Percentiles rank a stretch among this genome's conserved stretches.
Conservation (phyloP, 2,888 invertebrate genomes). For the Plemyria rubiginata region DNA sequence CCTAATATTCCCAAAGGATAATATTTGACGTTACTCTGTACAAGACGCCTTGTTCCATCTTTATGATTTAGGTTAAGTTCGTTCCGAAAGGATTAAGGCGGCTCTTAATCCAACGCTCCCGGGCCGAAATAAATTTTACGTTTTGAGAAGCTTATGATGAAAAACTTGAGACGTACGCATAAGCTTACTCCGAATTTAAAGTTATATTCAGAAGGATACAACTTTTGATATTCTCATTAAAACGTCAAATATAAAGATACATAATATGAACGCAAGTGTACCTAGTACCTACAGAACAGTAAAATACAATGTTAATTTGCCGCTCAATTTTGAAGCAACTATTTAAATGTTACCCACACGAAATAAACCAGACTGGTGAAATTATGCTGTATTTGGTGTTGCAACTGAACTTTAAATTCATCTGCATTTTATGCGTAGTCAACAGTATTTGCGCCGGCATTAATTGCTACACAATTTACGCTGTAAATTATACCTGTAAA, state of each 20-base stretch:
- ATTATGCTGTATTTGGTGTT: slow-evolving; percentile 46
- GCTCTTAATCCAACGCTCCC: slow-evolving; percentile 80
- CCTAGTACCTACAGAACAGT: slow-evolving; percentile 50
- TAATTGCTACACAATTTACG: slow-evolving; percentile 60
- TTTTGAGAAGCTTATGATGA: slow-evolving; percentile 79
- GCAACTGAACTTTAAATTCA: slow-evolving; percentile 51
- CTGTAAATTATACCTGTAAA: slow-evolving; percentile 54
- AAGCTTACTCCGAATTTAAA: slow-evolving; percentile 62
- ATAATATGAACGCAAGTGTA: slow-evolving; percentile 59
- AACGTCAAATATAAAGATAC: slow-evolving; percentile 27
- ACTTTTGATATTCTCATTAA: slow-evolving; percentile 21
- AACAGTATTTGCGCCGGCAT: slow-evolving; percentile 51
- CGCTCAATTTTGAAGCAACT: slow-evolving; percentile 49
- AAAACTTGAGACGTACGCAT: slow-evolving; percentile 76
- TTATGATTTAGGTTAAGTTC: slow-evolving; percentile 83
- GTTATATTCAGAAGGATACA: slow-evolving; percentile 49
- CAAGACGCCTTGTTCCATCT: slow-evolving; percentile 81
- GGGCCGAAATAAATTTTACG: slow-evolving; percentile 82
- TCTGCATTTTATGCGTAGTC: slow-evolving; percentile 52
- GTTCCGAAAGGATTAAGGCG: slow-evolving; percentile 81
- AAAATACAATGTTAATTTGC: slow-evolving; percentile 54
- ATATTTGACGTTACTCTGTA: slow-evolving; percentile 81
- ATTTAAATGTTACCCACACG: slow-evolving; percentile 43
- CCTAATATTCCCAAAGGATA: slow-evolving; percentile 77
- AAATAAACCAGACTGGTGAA: slow-evolving; percentile 34